Base-by-base conservation (phyloP, 2,113 vertebrate species). In the Phainopepla nitens region DNA sequence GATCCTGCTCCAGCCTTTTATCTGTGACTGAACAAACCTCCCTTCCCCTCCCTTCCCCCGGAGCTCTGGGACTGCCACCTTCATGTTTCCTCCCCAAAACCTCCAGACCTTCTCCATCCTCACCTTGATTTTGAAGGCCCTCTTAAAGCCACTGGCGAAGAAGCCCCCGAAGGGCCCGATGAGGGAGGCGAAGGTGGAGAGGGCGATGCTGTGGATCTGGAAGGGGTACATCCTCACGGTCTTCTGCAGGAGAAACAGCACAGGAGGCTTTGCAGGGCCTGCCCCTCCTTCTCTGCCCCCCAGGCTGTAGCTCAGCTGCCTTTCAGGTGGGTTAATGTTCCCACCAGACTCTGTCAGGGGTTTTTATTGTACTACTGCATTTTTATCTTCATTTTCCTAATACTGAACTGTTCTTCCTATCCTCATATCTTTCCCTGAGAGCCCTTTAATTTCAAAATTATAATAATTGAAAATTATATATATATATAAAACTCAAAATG, bases 91-190 rank as follows among this genome's bases (percentile, higher is more conserved):
- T 60, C 35, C 72, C n/a, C 17, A 14, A 23, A 27, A 29, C 1
- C 6, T 4, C 25, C 29, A n/a, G n/a, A 20, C 25, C 31, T 44
- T 20, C 31, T 45, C 58, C 27, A 13, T 11, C 47, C 41, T 88
- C 98, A 99, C 99, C 98, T 99, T 99, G 95, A 99, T 99, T 97
- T 99, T 99, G 91, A 99, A 99, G 72, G 99, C 99, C 79, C 99
- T 99, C 93, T 99, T 99, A 86, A 99, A 99, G 57, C 99, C 99
- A 14, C 99, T 99, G 77, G 99, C 99, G 12, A 99, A 99, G 98
- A 99, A 99, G 10, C 99, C 99, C 25, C 99, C 99, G 0, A 99
- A 99, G 0, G 99, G 99, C 12, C 99, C 99, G 5, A 99, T 98
- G 83, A 99, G 99, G 21, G 99, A 99, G 87, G 99, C 99, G 1